A percentile compares a stretch with the other conserved stretches of the same genome.
phyloP scores from a whole-genome alignment of 2,113 vertebrate species.

The Nansenia antarctica region DNA sequence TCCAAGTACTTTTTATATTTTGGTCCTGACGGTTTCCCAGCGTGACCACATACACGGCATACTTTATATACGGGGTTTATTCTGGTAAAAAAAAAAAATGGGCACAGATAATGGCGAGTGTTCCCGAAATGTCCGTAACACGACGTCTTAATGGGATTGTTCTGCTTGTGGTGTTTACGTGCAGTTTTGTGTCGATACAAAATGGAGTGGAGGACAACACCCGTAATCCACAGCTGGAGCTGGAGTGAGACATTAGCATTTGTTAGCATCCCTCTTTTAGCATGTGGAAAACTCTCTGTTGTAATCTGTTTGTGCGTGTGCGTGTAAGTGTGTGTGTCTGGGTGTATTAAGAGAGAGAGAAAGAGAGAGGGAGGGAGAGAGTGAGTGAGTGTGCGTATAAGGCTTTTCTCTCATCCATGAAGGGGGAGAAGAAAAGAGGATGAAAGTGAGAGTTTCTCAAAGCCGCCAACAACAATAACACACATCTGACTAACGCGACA shows the following conservation, averaged over 20 bases:
- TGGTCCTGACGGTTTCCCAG: no score
- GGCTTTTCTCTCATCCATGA: background rate
- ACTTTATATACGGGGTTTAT: no score
- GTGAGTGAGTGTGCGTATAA: background rate
- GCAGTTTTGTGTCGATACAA: slow-evolving; percentile 22
- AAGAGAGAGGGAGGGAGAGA: no score
- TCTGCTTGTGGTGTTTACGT: slow-evolving; percentile 12
- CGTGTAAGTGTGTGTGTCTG: background rate
- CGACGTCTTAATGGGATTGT: no score
- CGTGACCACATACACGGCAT: no score
- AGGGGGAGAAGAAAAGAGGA: no score
- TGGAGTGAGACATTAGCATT: slow-evolving; percentile 17
- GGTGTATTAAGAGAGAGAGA: slow-evolving; percentile 2
- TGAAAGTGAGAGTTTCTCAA: slow-evolving; percentile 3
- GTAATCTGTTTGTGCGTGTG: slow-evolving; percentile 2
- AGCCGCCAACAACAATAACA: background rate
- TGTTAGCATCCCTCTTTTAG: slow-evolving; percentile 19
- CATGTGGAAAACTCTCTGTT: no score
- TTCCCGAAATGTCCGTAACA: background rate
- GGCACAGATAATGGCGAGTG: no score
- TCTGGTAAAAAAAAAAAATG: no score
- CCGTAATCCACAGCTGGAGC: background rate
- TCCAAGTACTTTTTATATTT: no score
- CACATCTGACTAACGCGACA: no score
- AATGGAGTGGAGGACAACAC: slow-evolving; percentile 1